Evolutionary conservation across 1,140 invertebrate species (phyloP), one percentile per base, ranked within the genome.

Genomic region (Danaus melanippus): DNA sequence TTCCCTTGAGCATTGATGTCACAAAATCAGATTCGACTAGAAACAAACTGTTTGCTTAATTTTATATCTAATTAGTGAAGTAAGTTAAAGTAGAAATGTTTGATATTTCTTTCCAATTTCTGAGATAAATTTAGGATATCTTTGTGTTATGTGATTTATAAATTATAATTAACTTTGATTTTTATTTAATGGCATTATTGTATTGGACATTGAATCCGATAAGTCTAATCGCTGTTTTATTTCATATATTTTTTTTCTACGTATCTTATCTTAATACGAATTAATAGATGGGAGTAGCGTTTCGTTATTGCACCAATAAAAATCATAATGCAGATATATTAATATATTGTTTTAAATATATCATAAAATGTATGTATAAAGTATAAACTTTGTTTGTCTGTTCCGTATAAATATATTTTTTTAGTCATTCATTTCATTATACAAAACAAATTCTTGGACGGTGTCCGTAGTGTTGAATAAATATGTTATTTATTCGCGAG

Each of bases 211-310:
- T 58, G 56, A 17, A 43, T 46, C 9, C 57, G 62, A 64, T 64
- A 54, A 59, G 60, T 64, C 53, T 60, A 66, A 62, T 69, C 60
- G 67, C 61, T 64, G 58, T 54, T 61, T 66, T 68, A 62, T 12
- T 21, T 12, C 60, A 41, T 41, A 40, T 32, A 40, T 50, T 42
- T 50, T 15, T 60, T 72, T 66, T 66, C 58, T 64, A 63, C 66
- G 52, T 66, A 62, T 59, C 62, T 67, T 66, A 74, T 74, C 71
- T 55, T 51, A 66, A 66, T 60, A 60, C 65, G 66, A 62, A 71
- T 69, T 67, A 60, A 74, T 74, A 59, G 56, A 53, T 50, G 46
- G 46, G 42, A 63, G 62, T 59, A 61, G 44, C 50, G 42, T 50
- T 56, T 41, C n/a, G 32, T 45, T 50, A 56, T 45, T 52, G 12